A percentile compares a stretch with the other conserved stretches of the same genome.
phyloP scores from a whole-genome alignment of 2,113 vertebrate species.

The Phalacrocorax aristotelis region DNA sequence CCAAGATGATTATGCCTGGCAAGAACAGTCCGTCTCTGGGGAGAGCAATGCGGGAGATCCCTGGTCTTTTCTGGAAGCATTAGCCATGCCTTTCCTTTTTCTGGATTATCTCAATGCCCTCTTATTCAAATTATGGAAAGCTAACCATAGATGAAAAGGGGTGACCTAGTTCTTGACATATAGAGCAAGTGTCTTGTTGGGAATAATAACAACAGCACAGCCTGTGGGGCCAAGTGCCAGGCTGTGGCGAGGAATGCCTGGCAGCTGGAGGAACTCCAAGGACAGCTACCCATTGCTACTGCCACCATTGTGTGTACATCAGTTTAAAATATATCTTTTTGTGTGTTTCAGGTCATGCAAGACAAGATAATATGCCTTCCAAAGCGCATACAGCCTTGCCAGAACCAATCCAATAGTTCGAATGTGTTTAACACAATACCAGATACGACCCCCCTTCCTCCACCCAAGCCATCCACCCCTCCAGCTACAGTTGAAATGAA shows the following conservation, averaged over 20 bases:
- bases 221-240: not conserved
- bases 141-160: not conserved
- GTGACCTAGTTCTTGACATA: not conserved
- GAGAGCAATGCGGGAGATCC: not conserved
- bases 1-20: not conserved
- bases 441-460: conserved; percentile 66
- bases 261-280: conserved; percentile 42
- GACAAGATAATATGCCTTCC: conserved; percentile 99
- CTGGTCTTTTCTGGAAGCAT: not conserved
- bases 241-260: not conserved
- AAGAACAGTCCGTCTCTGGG: not conserved
- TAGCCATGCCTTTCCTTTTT: not conserved
- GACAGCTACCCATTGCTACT: conserved; percentile 43
- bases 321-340: conserved; percentile 63
- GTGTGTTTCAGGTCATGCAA: conserved; percentile 93
- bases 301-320: conserved; percentile 15
- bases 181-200: not conserved
- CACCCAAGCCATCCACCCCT: conserved; percentile 67
- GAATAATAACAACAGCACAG: not conserved
- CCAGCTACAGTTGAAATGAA: conserved; percentile 85
- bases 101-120: not conserved
- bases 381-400: conserved; percentile 74
- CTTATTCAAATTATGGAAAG: not conserved
- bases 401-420: conserved; percentile 77
- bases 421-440: conserved; percentile 74